phyloP scores from a whole-genome alignment of 2,888 invertebrate genomes.

The Stenichneumon culpator region DNA sequence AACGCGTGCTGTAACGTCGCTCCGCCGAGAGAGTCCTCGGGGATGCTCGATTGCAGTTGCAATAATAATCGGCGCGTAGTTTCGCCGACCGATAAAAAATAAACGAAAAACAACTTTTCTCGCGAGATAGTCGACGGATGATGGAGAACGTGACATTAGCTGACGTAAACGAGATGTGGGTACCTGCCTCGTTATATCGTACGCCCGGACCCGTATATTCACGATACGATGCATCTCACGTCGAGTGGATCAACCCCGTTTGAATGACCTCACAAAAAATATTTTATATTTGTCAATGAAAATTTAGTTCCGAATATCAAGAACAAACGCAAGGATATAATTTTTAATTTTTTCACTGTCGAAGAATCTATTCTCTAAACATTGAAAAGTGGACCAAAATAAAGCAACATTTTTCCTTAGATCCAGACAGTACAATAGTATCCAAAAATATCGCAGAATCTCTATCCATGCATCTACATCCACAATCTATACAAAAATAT shows the following conservation, averaged over 20 bases:
- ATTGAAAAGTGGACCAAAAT: neutral
- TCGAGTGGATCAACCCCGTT: neutral
- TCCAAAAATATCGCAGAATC: neutral
- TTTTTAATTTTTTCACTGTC: neutral
- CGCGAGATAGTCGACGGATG: constrained; percentile 25
- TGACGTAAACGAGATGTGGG: constrained; percentile 72
- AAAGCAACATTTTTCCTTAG: neutral
- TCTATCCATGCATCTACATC: neutral
- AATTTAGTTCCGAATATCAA: neutral
- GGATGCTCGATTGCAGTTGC: neutral
- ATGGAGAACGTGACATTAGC: constrained; percentile 71
- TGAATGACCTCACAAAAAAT: neutral
- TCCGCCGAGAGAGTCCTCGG: neutral
- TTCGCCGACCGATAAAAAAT: constrained; percentile 37
- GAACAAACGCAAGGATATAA: neutral
- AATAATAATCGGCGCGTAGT: constrained; percentile 43
- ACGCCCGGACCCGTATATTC: constrained; percentile 63
- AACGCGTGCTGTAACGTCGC: neutral
- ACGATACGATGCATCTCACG: neutral
- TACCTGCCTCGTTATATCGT: constrained; percentile 72
- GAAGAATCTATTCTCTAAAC: neutral
- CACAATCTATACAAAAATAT: neutral
- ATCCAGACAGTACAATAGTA: neutral
- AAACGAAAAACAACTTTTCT: constrained; percentile 9
- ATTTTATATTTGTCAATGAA: neutral